Evolutionary conservation across 2,888 invertebrate species (phyloP).

Genomic region (Ornithoptera priamus): DNA sequence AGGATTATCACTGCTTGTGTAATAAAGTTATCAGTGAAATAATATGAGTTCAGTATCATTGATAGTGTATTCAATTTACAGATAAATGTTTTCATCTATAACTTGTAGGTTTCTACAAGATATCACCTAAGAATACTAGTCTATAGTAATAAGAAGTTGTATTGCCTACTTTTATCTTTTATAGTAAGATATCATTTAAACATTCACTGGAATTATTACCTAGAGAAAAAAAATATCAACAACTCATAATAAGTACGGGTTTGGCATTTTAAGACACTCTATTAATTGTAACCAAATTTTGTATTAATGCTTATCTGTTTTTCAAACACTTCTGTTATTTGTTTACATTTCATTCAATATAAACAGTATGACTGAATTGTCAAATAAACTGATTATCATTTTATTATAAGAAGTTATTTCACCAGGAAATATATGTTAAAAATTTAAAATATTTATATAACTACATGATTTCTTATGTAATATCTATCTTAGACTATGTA

Average conservation of each 20-base stretch:
- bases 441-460: background rate
- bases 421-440: background rate
- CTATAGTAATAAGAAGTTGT: too few species aligned
- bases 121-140: too few species aligned
- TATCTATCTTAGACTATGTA: too few species aligned
- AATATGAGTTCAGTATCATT: too few species aligned
- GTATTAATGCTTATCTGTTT: background rate
- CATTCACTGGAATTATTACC: background rate
- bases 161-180: too few species aligned
- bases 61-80: too few species aligned
- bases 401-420: background rate
- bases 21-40: too few species aligned
- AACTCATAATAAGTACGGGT: background rate
- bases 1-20: too few species aligned
- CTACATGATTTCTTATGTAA: too few species aligned
- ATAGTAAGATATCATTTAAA: background rate
- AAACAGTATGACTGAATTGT: background rate
- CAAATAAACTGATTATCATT: background rate
- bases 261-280: background rate
- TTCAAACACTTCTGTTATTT: background rate
- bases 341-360: background rate
- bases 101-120: too few species aligned
- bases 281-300: background rate
- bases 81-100: too few species aligned
- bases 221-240: background rate